Conservation (phyloP, 2,888 invertebrate species). For the Acronicta leporina region DNA sequence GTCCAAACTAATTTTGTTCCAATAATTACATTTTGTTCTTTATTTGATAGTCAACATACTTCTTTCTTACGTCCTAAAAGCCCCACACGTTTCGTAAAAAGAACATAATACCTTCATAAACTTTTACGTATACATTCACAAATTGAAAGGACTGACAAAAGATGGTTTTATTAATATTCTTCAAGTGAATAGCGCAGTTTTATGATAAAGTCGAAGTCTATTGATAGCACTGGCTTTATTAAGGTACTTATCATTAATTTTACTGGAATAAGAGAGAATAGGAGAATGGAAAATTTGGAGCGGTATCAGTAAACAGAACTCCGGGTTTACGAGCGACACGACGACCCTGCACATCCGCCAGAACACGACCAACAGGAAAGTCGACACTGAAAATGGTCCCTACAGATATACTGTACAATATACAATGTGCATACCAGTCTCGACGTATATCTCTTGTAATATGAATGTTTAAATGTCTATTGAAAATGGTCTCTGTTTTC, state of each 20-base stretch:
- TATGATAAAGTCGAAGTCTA: slow-evolving; percentile 48
- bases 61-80: no score
- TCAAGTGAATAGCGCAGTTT: slow-evolving; percentile 43
- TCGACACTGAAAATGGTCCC: slow-evolving; percentile 33
- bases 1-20: slow-evolving; percentile 48
- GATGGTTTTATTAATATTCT: slow-evolving; percentile 55
- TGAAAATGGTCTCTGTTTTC: neutral
- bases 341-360: slow-evolving; percentile 35
- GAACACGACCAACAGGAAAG: slow-evolving; percentile 47
- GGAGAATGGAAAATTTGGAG: slow-evolving; percentile 60
- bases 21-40: slow-evolving; percentile 60
- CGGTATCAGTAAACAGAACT: slow-evolving; percentile 55
- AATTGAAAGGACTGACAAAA: slow-evolving; percentile 55
- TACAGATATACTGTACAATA: slow-evolving; percentile 17
- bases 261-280: slow-evolving; percentile 55
- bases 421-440: slow-evolving; percentile 7
- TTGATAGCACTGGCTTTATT: slow-evolving; percentile 58
- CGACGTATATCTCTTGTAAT: slow-evolving; percentile 5
- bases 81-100: slow-evolving; percentile 32
- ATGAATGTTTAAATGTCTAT: neutral
- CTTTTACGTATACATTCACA: slow-evolving; percentile 54
- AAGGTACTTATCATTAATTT: slow-evolving; percentile 66
- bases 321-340: slow-evolving; percentile 53
- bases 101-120: slow-evolving; percentile 51
- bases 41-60: slow-evolving; percentile 43